Conservation (phyloP, 2,113 vertebrate genomes). For the Eidolon helvum region DNA sequence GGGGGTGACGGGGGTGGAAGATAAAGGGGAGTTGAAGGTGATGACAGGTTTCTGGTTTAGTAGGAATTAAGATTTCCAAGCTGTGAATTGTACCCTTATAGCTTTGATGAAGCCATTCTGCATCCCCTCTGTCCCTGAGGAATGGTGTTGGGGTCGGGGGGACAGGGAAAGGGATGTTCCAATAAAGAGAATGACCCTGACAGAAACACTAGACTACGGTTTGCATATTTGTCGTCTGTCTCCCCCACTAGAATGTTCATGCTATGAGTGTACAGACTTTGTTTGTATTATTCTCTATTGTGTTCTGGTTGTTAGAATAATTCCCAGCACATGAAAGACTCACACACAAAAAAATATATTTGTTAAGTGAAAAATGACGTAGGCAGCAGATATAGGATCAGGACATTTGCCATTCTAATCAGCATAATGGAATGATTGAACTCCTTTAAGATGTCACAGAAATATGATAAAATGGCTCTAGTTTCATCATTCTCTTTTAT, state of each 20-base stretch:
- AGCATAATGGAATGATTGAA: not conserved
- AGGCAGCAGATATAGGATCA: not conserved
- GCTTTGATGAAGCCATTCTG: not conserved
- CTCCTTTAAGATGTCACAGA: not conserved
- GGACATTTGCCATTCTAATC: not conserved
- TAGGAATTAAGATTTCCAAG: not conserved
- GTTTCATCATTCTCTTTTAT: not conserved
- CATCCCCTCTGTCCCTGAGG: not conserved
- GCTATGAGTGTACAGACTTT: not conserved
- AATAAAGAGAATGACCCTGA: not conserved
- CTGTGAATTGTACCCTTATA: not conserved
- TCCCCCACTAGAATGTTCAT: not conserved
- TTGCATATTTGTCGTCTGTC: not conserved
- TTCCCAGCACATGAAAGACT: not conserved
- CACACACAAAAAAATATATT: not conserved
- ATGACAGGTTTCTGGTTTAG: not conserved
- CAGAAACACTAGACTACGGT: not conserved
- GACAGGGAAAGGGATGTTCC: not conserved
- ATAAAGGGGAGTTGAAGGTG: not conserved
- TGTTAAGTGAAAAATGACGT: not conserved
- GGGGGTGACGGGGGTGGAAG: not conserved
- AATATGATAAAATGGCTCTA: not conserved
- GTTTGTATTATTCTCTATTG: not conserved
- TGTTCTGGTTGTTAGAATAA: not conserved
- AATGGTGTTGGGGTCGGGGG: not conserved